phyloP scores from a whole-genome alignment of 2,797 vertebrate species.

The Pipistrellus nathusii region DNA sequence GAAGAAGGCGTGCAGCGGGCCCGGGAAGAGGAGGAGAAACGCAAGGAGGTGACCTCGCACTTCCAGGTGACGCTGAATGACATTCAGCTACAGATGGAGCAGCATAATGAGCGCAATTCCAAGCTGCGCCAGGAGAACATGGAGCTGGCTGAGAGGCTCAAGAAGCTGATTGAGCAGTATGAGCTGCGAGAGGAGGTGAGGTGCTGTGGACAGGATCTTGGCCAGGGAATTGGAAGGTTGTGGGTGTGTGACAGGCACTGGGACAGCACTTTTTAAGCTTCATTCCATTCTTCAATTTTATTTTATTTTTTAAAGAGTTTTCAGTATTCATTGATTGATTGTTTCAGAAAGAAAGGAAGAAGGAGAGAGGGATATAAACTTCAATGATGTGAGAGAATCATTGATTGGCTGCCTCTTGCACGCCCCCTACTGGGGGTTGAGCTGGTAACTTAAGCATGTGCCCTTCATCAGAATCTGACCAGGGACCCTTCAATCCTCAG shows the following conservation, averaged over 20 bases:
- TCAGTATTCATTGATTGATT: too few relatives aligned
- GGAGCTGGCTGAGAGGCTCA: constrained; percentile 96
- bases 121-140: constrained; percentile 97
- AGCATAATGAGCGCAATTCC: constrained; percentile 97
- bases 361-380: too few relatives aligned
- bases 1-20: constrained; percentile 97
- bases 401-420: too few relatives aligned
- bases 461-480: too few relatives aligned
- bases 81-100: constrained; percentile 99
- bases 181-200: constrained; percentile 97
- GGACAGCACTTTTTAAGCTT: background rate
- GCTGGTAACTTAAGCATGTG: too few relatives aligned
- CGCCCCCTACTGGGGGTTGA: too few relatives aligned
- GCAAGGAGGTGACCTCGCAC: constrained; percentile 98
- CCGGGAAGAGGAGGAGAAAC: constrained; percentile 97
- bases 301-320: too few relatives aligned
- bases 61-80: constrained; percentile 98
- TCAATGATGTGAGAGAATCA: too few relatives aligned
- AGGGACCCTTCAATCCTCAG: too few relatives aligned
- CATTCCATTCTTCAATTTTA: background rate
- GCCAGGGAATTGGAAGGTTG: background rate
- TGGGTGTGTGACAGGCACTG: accelerated
- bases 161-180: constrained; percentile 98
- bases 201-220: accelerated
- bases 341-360: too few relatives aligned